Percentiles rank a stretch among this genome's conserved stretches.
phyloP scores from a whole-genome alignment of 1,140 invertebrate species.

The Radopholus similis region DNA sequence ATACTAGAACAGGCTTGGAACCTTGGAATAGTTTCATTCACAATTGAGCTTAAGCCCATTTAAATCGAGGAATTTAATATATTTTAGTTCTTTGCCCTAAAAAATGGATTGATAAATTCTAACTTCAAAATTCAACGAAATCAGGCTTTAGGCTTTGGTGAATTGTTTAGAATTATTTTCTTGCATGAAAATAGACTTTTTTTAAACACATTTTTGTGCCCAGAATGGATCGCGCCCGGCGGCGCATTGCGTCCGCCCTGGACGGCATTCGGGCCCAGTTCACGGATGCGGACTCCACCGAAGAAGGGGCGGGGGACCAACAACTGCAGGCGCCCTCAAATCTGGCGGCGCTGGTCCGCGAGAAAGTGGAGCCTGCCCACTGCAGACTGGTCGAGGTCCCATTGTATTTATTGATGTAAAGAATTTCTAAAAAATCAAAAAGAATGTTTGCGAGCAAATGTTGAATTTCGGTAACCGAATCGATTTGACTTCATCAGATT shows the following conservation, averaged over 20 bases:
- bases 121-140: too few relatives aligned
- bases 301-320: not conserved
- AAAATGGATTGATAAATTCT: too few relatives aligned
- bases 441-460: too few relatives aligned
- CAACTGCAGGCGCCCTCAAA: not conserved
- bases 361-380: not conserved
- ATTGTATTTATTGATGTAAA: not conserved
- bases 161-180: too few relatives aligned
- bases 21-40: too few relatives aligned
- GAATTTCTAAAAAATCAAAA: not conserved
- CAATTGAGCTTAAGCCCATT: too few relatives aligned
- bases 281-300: constrained; percentile 6
- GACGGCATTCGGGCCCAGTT: constrained; percentile 9
- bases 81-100: too few relatives aligned
- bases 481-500: not conserved
- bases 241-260: constrained; percentile 9
- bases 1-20: too few relatives aligned
- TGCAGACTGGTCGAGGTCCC: not conserved
- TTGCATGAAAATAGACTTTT: too few relatives aligned
- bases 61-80: too few relatives aligned
- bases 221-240: constrained; percentile 14
- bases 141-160: too few relatives aligned
- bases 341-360: not conserved
- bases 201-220: not conserved
- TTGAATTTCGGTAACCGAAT: too few relatives aligned